A percentile compares a stretch with the other conserved stretches of the same genome.
Conservation (phyloP, 2,113 vertebrate species). For the Salvelinus alpinus region DNA sequence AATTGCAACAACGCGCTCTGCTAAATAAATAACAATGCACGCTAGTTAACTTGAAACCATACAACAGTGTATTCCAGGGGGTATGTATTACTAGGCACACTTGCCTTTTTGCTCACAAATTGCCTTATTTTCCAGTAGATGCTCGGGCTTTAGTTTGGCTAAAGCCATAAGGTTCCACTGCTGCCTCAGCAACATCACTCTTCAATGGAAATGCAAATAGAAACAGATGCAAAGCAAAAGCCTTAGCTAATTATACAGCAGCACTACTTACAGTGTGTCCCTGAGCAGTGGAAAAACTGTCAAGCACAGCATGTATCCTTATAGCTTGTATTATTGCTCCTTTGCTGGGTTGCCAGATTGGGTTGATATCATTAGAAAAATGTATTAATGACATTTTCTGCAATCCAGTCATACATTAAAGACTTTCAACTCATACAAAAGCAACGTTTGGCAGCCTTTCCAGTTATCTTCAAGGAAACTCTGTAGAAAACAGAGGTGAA, state of each 20-base stretch:
- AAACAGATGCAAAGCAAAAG: constrained; percentile 74
- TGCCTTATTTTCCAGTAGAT: constrained; percentile 71
- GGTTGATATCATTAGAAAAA: constrained; percentile 45
- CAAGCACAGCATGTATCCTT: constrained; percentile 58
- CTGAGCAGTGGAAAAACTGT: constrained; percentile 63
- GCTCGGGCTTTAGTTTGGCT: constrained; percentile 61
- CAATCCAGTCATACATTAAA: constrained; percentile 34
- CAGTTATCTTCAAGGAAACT: constrained; percentile 34
- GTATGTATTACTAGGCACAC: constrained; percentile 28
- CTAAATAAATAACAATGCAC: constrained; percentile 65
- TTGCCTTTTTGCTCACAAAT: constrained; percentile 80
- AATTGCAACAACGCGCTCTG: constrained; percentile 53
- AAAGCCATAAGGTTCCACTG: constrained; percentile 55
- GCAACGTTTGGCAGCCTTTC: constrained; percentile 45
- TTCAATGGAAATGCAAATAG: constrained; percentile 76
- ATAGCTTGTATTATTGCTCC: constrained; percentile 34
- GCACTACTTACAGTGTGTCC: constrained; percentile 62
- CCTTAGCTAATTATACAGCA: constrained; percentile 70
- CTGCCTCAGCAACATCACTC: constrained; percentile 72
- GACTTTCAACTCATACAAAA: constrained; percentile 36
- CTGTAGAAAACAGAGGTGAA: not conserved
- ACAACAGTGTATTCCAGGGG: too few species aligned
- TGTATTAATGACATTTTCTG: constrained; percentile 45
- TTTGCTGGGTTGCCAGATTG: constrained; percentile 34
- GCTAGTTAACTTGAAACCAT: constrained; percentile 54